Evolutionary conservation across 2,888 invertebrate genomes (phyloP).

Genomic region (Caenorhabditis angaria): DNA sequence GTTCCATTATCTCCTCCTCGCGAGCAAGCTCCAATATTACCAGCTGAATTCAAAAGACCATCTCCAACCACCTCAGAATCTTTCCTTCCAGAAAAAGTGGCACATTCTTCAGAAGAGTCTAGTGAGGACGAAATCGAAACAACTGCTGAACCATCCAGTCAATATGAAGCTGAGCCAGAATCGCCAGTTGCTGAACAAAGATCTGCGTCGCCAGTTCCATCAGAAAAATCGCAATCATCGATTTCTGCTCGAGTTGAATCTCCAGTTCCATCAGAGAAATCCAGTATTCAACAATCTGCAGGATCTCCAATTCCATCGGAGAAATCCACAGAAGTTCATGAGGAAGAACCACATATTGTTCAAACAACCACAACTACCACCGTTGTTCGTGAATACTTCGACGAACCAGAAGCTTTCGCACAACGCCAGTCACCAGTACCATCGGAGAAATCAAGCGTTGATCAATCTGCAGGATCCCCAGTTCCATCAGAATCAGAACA

Average conservation of each 20-base stretch:
- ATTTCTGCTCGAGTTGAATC: no score
- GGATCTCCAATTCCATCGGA: constrained; percentile 33
- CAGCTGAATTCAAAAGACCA: background rate
- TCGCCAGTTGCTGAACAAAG: background rate
- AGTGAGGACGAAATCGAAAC: no score
- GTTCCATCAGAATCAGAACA: constrained; percentile 5
- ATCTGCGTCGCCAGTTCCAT: background rate
- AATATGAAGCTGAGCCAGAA: no score
- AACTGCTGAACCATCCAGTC: no score
- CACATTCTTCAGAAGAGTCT: no score
- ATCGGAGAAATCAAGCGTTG: background rate
- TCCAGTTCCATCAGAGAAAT: constrained; percentile 10
- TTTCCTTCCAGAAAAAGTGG: no score
- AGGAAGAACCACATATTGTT: background rate
- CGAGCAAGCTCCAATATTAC: background rate
- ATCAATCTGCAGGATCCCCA: background rate
- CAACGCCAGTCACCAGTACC: constrained; percentile 7
- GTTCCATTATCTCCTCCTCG: background rate
- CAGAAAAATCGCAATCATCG: no score
- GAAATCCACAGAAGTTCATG: background rate
- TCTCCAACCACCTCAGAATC: background rate
- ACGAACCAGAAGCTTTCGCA: constrained; percentile 3
- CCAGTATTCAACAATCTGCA: background rate
- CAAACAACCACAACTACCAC: constrained; percentile 15
- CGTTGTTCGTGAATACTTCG: constrained; percentile 14